Evolutionary conservation across 1,140 invertebrate species (phyloP).

Genomic region (Hesperophylax magnus): DNA sequence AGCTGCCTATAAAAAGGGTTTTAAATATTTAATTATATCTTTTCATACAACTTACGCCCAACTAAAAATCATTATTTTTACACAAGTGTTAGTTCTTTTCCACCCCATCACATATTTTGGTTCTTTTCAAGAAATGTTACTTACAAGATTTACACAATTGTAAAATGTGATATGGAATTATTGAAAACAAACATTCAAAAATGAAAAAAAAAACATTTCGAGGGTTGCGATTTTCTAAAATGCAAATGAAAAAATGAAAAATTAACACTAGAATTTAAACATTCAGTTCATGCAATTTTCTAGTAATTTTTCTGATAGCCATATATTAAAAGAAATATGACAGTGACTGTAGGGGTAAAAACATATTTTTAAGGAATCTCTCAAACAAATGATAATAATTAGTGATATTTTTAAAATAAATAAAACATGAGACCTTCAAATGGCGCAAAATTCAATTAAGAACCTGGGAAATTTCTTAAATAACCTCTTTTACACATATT

Average conservation of each 20-base stretch:
- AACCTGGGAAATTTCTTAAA: conserved; percentile 46
- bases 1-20: background rate
- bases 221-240: too few relatives aligned
- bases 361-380: background rate
- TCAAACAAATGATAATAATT: background rate
- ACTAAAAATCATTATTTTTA: background rate
- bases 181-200: too few relatives aligned
- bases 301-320: too few relatives aligned
- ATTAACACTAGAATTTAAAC: too few relatives aligned
- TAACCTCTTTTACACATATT: conserved; percentile 37
- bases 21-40: background rate
- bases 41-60: background rate
- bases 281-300: too few relatives aligned
- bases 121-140: conserved; percentile 13
- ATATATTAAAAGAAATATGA: too few relatives aligned
- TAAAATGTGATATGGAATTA: too few relatives aligned
- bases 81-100: conserved; percentile 1
- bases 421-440: background rate
- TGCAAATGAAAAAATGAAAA: too few relatives aligned
- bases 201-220: too few relatives aligned
- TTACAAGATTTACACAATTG: too few relatives aligned
- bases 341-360: too few relatives aligned
- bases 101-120: conserved; percentile 11
- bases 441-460: conserved; percentile 38
- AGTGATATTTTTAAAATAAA: too few relatives aligned